Percentiles rank a stretch among this genome's conserved stretches.
phyloP scores from a whole-genome alignment of 2,797 vertebrate species.

The Xiphophorus birchmanni region DNA sequence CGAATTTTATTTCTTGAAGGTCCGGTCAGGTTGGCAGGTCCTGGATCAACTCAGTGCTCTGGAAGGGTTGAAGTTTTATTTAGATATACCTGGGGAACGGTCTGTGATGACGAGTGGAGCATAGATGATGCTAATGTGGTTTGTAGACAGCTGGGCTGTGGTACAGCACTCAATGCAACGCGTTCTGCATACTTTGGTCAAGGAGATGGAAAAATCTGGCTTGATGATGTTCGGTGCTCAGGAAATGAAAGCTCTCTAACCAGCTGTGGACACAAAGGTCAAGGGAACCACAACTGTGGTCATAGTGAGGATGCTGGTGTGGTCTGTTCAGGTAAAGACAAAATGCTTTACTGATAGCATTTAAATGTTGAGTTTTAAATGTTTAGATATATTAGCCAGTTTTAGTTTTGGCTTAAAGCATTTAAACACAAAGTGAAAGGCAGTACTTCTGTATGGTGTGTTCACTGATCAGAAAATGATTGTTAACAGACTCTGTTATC shows the following conservation, averaged over 20 bases:
- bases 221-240: neutral
- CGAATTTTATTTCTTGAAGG: neutral
- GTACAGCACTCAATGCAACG: neutral
- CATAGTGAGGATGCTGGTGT: neutral
- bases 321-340: neutral
- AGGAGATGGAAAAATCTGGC: neutral
- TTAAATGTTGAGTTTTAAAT: neutral
- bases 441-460: neutral
- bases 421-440: neutral
- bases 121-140: neutral
- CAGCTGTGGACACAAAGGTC: rapidly evolving
- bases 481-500: neutral
- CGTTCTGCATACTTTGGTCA: neutral
- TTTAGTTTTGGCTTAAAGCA: neutral
- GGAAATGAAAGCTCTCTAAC: neutral
- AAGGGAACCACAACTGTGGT: neutral
- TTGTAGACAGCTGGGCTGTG: neutral
- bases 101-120: neutral
- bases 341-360: neutral
- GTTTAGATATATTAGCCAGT: neutral
- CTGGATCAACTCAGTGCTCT: neutral
- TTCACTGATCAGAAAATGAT: too few species aligned
- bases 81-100: neutral
- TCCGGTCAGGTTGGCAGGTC: neutral
- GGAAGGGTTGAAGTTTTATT: neutral